phyloP scores from a whole-genome alignment of 2,888 invertebrate species.

The Cephonodes hylas region DNA sequence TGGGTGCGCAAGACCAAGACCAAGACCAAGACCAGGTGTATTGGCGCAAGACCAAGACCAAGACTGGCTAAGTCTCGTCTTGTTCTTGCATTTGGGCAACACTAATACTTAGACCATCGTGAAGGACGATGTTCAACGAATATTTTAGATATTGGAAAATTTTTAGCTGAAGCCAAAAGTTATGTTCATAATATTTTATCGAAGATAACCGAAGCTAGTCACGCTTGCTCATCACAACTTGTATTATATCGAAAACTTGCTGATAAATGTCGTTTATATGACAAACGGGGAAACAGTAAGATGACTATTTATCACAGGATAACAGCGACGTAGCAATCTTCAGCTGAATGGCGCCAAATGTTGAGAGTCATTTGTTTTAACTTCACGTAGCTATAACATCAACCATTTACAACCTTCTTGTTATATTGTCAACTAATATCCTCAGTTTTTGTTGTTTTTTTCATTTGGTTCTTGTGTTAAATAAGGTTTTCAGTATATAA shows the following conservation, averaged over 20 bases:
- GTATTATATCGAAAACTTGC: neutral
- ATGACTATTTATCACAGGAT: neutral
- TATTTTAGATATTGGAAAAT: neutral
- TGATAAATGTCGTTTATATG: neutral
- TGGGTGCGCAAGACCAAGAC: no score
- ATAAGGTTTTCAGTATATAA: no score
- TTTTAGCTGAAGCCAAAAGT: neutral
- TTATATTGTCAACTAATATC: no score
- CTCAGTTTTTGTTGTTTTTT: no score
- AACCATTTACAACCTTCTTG: no score
- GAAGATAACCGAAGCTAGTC: neutral
- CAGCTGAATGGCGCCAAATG: neutral
- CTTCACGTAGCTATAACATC: neutral
- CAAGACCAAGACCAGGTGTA: no score
- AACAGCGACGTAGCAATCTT: neutral
- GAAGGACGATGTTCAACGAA: neutral
- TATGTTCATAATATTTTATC: neutral
- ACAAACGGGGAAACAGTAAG: neutral
- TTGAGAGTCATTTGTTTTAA: neutral
- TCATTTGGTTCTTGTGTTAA: no score
- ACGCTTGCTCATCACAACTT: neutral
- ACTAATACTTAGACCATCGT: no score
- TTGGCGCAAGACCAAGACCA: no score
- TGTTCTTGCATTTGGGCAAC: no score
- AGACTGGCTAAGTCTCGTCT: no score